Conservation (phyloP, 2,797 vertebrate genomes). For the Mormyrops attenuatus region DNA sequence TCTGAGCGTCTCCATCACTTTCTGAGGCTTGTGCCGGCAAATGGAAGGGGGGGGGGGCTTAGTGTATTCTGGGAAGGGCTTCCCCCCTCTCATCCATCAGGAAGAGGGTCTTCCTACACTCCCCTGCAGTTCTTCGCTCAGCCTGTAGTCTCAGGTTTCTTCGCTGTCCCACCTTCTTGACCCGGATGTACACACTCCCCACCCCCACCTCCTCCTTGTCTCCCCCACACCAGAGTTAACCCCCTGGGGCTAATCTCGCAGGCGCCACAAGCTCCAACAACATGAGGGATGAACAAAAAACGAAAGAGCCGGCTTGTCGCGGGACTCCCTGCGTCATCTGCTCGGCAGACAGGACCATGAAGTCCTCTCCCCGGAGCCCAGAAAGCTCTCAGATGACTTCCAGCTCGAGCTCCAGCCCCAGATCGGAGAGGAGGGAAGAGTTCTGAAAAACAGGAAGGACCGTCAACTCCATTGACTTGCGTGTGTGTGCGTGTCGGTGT, state of each 20-base stretch:
- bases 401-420: background rate
- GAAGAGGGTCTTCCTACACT: constrained; percentile 15
- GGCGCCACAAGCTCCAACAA: background rate
- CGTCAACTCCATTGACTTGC: constrained; percentile 45
- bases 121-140: background rate
- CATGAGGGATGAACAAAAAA: background rate
- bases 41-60: constrained; percentile 15
- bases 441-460: constrained; percentile 58
- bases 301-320: background rate
- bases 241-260: background rate
- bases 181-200: background rate
- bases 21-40: constrained; percentile 3
- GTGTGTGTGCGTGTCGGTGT: constrained; percentile 32
- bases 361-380: background rate
- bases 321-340: background rate
- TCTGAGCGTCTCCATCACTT: constrained; percentile 74
- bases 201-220: background rate
- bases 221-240: background rate
- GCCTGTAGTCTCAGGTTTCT: background rate
- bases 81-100: constrained; percentile 45
- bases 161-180: background rate
- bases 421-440: background rate
- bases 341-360: background rate
- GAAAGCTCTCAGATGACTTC: background rate
- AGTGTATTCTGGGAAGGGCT: constrained; percentile 31